phyloP scores from a whole-genome alignment of 1,140 invertebrate genomes.

The Drosophila willistoni region DNA sequence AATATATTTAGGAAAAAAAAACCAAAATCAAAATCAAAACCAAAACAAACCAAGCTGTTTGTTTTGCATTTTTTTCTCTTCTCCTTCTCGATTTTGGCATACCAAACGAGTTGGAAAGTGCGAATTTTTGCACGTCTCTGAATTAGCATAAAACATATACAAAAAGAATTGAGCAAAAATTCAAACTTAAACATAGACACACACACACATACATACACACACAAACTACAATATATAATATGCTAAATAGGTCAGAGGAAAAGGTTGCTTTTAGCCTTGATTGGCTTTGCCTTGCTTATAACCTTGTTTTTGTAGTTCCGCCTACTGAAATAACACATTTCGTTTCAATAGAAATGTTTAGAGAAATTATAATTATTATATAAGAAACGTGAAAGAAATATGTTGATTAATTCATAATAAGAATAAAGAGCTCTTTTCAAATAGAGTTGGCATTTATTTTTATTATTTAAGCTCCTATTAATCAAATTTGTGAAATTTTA shows the following conservation, averaged over 20 bases:
- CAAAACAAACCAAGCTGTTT: slow-evolving; percentile 34
- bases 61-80: slow-evolving; percentile 37
- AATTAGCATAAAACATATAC: slow-evolving; percentile 72
- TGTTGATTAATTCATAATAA: too few relatives aligned
- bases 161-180: slow-evolving; percentile 26
- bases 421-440: too few relatives aligned
- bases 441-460: too few relatives aligned
- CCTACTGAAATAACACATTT: background rate
- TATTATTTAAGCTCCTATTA: too few relatives aligned
- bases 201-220: slow-evolving; percentile 32
- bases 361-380: too few relatives aligned
- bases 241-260: slow-evolving; percentile 10
- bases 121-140: slow-evolving; percentile 76
- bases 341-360: background rate
- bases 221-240: slow-evolving; percentile 41
- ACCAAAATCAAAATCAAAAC: slow-evolving; percentile 1
- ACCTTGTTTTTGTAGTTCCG: background rate
- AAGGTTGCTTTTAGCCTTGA: slow-evolving; percentile 7
- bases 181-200: slow-evolving; percentile 3
- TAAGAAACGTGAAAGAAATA: too few relatives aligned
- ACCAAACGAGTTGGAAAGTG: slow-evolving; percentile 77
- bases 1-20: slow-evolving; percentile 28
- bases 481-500: too few relatives aligned
- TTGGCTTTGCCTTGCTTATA: background rate
- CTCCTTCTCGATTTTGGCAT: slow-evolving; percentile 35